phyloP scores from a whole-genome alignment of 2,888 invertebrate genomes.

The Tubiluchus corallicola region DNA sequence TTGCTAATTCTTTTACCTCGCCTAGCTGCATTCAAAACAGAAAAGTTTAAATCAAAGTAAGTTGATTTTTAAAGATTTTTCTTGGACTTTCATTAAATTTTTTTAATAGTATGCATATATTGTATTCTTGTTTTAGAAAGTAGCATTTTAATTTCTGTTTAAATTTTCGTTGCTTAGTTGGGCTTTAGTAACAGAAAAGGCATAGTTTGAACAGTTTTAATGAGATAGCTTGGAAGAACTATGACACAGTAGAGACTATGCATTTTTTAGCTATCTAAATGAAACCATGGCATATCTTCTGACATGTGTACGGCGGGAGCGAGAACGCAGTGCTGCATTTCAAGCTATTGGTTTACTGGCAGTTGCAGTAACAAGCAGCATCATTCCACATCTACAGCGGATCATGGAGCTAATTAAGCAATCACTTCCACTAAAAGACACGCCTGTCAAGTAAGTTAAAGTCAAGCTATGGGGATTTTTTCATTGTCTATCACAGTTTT shows the following conservation, averaged over 20 bases:
- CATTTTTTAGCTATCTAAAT: slow-evolving; percentile 41
- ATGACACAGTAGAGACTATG: too few relatives aligned
- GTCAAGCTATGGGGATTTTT: too few relatives aligned
- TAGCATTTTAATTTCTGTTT: slow-evolving; percentile 10
- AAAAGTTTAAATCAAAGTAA: slow-evolving; percentile 49
- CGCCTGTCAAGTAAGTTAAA: slow-evolving; percentile 20
- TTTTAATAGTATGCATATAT: slow-evolving; percentile 9
- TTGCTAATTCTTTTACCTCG: slow-evolving; percentile 70
- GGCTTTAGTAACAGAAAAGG: too few relatives aligned
- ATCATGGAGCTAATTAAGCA: slow-evolving; percentile 66
- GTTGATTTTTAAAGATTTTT: slow-evolving; percentile 12
- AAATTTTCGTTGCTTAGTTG: too few relatives aligned
- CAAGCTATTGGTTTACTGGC: slow-evolving; percentile 75
- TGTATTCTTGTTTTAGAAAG: slow-evolving; percentile 2
- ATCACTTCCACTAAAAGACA: slow-evolving; percentile 44
- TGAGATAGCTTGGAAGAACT: too few relatives aligned
- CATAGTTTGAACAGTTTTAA: too few relatives aligned
- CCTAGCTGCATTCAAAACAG: slow-evolving; percentile 75
- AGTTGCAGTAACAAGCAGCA: slow-evolving; percentile 63
- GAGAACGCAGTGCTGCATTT: slow-evolving; percentile 68
- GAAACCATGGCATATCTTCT: slow-evolving; percentile 36
- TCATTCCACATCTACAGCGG: slow-evolving; percentile 54
- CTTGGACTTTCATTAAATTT: too few relatives aligned
- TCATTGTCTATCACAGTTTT: not conserved
- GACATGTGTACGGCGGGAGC: slow-evolving; percentile 42